Conservation (phyloP, 2,888 invertebrate species). For the Atrina japonica region DNA sequence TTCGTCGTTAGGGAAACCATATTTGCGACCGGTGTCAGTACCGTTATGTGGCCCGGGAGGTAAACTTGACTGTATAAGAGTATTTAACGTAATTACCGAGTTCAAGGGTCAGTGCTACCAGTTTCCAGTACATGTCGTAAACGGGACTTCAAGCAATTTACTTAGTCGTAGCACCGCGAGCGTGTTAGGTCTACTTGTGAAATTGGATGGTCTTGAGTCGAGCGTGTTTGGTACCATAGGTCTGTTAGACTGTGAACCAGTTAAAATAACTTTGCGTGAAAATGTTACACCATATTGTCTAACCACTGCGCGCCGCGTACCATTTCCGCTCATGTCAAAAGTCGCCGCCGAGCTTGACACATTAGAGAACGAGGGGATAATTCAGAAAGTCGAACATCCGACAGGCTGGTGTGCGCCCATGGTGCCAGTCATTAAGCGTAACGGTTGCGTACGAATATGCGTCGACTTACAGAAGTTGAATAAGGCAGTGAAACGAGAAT, state of each 20-base stretch:
- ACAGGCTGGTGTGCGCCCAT: constrained; percentile 22
- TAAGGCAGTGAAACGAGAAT: constrained; percentile 40
- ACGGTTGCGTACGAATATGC: constrained; percentile 40
- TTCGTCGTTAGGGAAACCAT: background rate
- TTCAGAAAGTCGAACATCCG: constrained; percentile 10
- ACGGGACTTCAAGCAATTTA: constrained; percentile 1
- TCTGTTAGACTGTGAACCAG: constrained; percentile 33
- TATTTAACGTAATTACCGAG: constrained; percentile 9
- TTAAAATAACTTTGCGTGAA: constrained; percentile 30
- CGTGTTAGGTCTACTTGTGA: constrained; percentile 1
- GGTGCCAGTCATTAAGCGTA: constrained; percentile 1
- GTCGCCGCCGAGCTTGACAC: constrained; percentile 14
- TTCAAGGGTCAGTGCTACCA: constrained; percentile 7
- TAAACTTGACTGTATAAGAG: constrained; percentile 14
- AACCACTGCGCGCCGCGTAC: constrained; percentile 9
- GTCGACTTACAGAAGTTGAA: constrained; percentile 43
- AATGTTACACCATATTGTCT: constrained; percentile 22
- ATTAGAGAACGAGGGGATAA: constrained; percentile 21
- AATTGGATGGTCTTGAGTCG: constrained; percentile 12
- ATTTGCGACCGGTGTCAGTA: background rate
- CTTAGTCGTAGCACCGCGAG: constrained; percentile 5
- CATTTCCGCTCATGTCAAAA: constrained; percentile 27
- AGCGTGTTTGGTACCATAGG: constrained; percentile 22
- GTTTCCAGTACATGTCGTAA: constrained; percentile 15
- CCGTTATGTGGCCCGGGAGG: constrained; percentile 22